A percentile compares a stretch with the other conserved stretches of the same genome.
These are phyloP conservation scores for Eupithecia dodoneata DNA, from an alignment of 2,888 invertebrate genomes.

Conservation along the genomic window DNA sequence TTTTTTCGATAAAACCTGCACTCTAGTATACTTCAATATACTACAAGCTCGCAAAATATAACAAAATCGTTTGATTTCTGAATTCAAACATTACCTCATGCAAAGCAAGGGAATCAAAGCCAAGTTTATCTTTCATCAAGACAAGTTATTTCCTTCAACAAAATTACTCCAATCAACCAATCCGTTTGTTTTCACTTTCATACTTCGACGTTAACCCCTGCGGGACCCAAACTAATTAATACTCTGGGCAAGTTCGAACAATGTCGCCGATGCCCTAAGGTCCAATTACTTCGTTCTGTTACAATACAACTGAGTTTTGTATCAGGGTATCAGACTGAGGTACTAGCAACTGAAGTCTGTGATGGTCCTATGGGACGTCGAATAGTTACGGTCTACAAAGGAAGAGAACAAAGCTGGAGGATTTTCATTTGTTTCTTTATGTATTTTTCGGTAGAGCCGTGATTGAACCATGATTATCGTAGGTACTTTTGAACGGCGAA, in stretches of 20 bases:
- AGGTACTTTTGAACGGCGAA: neutral
- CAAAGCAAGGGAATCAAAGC: neutral
- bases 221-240: conserved; percentile 61
- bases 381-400: conserved; percentile 21
- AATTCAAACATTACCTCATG: neutral
- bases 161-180: conserved; percentile 48
- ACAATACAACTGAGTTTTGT: conserved; percentile 35
- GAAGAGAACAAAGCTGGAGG: conserved; percentile 13
- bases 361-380: neutral
- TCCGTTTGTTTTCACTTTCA: conserved; percentile 53
- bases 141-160: conserved; percentile 16
- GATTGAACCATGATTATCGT: neutral
- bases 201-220: conserved; percentile 45
- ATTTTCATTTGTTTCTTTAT: neutral
- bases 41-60: neutral
- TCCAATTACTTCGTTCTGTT: conserved; percentile 58
- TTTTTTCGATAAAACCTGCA: neutral
- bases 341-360: conserved; percentile 33
- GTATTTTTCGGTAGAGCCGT: neutral
- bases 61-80: neutral
- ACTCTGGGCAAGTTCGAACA: conserved; percentile 60
- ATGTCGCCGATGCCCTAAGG: conserved; percentile 55
- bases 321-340: conserved; percentile 16
- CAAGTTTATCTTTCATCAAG: neutral
- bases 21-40: no score